These are phyloP conservation scores for Ivindomyrus marchei DNA, from an alignment of 2,113 vertebrate species.

Conservation along the genomic window DNA sequence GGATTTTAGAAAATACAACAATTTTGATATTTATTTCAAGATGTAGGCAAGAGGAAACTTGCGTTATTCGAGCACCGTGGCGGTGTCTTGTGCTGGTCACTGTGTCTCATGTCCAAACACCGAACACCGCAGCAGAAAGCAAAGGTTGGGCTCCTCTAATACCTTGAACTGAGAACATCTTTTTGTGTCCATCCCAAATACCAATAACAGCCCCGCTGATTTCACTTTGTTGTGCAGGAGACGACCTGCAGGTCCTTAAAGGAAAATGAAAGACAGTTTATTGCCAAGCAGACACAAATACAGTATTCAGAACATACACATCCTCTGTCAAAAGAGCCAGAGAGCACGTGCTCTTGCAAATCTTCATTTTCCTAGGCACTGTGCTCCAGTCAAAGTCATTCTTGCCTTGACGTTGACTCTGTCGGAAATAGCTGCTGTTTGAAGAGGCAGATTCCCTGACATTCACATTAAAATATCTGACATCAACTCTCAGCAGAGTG, in stretches of 20 bases:
- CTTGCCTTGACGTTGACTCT: constrained; percentile 44
- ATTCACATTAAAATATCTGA: constrained; percentile 66
- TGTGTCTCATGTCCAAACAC: background rate
- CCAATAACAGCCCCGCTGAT: background rate
- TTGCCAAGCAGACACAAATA: constrained; percentile 32
- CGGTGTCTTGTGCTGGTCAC: background rate
- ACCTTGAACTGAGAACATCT: background rate
- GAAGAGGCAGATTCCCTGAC: constrained; percentile 52
- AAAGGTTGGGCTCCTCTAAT: background rate
- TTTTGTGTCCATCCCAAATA: background rate
- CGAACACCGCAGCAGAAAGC: background rate
- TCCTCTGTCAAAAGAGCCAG: constrained; percentile 41
- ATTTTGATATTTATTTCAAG: background rate
- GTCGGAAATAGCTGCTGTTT: constrained; percentile 58
- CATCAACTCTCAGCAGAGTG: constrained; percentile 55
- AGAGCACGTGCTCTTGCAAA: constrained; percentile 56
- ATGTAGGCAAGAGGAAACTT: background rate
- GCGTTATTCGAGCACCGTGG: background rate
- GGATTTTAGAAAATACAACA: background rate
- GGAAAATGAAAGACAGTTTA: constrained; percentile 14
- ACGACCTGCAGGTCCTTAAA: background rate
- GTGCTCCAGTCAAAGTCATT: constrained; percentile 29
- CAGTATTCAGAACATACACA: constrained; percentile 25
- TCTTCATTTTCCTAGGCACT: constrained; percentile 45
- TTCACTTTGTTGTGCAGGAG: background rate